Evolutionary conservation across 2,888 invertebrate species (phyloP).

Genomic region (Cyrtodaria siliqua): DNA sequence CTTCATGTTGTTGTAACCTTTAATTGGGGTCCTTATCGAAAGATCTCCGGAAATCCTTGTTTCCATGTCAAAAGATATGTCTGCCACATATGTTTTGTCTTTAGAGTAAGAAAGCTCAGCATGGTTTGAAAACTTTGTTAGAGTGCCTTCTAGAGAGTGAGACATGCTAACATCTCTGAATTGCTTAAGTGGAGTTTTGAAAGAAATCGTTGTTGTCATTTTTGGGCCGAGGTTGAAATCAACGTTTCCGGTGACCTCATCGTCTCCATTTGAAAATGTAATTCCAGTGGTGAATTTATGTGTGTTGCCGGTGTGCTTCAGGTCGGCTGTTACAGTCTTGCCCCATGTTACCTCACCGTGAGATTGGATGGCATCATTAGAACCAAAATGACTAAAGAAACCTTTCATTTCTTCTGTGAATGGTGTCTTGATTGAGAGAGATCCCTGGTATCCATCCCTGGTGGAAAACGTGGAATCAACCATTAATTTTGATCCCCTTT

Average conservation of each 20-base stretch:
- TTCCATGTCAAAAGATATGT: slow-evolving; percentile 15
- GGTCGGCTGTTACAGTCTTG: slow-evolving; percentile 18
- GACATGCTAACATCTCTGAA: slow-evolving; percentile 19
- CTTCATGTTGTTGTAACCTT: slow-evolving; percentile 32
- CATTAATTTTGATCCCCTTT: slow-evolving; percentile 18
- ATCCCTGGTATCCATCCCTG: slow-evolving; percentile 19
- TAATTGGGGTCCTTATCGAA: slow-evolving; percentile 40
- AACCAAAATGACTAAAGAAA: slow-evolving; percentile 25
- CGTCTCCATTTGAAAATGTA: slow-evolving; percentile 19
- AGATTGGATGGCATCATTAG: slow-evolving; percentile 21
- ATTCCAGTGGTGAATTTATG: slow-evolving; percentile 15
- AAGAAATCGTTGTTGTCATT: slow-evolving; percentile 14
- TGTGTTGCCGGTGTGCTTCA: slow-evolving; percentile 23
- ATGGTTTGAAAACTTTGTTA: slow-evolving; percentile 22
- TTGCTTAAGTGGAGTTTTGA: slow-evolving; percentile 36
- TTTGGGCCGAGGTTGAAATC: slow-evolving; percentile 27
- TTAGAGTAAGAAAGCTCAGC: slow-evolving; percentile 29
- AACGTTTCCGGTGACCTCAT: slow-evolving; percentile 15
- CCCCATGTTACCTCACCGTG: slow-evolving; percentile 32
- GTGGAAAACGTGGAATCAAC: slow-evolving; percentile 27
- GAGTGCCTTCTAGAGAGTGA: slow-evolving; percentile 30
- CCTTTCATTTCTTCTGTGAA: slow-evolving; percentile 25
- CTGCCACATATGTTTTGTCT: slow-evolving; percentile 20
- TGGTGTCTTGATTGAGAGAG: slow-evolving; percentile 29
- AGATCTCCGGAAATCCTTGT: neutral